Evolutionary conservation across 2,888 invertebrate species (phyloP).

Genomic region (Torymus tubicola): DNA sequence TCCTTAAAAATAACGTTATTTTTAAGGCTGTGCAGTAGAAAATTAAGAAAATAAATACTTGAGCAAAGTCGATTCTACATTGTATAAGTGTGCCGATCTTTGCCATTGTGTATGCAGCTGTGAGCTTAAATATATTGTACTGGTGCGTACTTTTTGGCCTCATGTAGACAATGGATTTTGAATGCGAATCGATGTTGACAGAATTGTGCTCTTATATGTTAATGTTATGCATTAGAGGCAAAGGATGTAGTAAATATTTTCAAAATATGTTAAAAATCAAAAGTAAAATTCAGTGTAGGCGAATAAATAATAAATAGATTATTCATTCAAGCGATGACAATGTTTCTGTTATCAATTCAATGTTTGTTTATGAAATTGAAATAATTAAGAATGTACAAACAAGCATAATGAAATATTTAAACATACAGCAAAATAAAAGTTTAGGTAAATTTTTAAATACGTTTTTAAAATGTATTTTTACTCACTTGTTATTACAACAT

Average conservation of each 20-base stretch:
- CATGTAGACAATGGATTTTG: constrained; percentile 48
- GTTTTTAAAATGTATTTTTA: constrained; percentile 46
- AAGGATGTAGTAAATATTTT: constrained; percentile 54
- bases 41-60: constrained; percentile 20
- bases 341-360: constrained; percentile 49
- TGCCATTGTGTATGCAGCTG: constrained; percentile 48
- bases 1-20: constrained; percentile 38
- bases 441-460: constrained; percentile 43
- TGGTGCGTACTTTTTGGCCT: constrained; percentile 44
- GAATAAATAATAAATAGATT: constrained; percentile 38
- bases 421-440: constrained; percentile 31
- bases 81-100: constrained; percentile 36
- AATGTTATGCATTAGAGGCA: constrained; percentile 44
- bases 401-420: constrained; percentile 43
- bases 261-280: constrained; percentile 48
- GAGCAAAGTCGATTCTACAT: constrained; percentile 18
- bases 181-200: constrained; percentile 54
- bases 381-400: constrained; percentile 52
- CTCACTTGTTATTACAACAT: constrained; percentile 52
- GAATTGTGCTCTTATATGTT: constrained; percentile 56
- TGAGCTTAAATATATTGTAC: constrained; percentile 52
- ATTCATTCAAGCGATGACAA: constrained; percentile 47
- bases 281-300: constrained; percentile 42
- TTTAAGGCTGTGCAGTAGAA: constrained; percentile 36
- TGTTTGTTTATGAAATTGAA: constrained; percentile 47